Evolutionary conservation across 2,113 vertebrate species (phyloP).

Genomic region (Empidonax traillii): DNA sequence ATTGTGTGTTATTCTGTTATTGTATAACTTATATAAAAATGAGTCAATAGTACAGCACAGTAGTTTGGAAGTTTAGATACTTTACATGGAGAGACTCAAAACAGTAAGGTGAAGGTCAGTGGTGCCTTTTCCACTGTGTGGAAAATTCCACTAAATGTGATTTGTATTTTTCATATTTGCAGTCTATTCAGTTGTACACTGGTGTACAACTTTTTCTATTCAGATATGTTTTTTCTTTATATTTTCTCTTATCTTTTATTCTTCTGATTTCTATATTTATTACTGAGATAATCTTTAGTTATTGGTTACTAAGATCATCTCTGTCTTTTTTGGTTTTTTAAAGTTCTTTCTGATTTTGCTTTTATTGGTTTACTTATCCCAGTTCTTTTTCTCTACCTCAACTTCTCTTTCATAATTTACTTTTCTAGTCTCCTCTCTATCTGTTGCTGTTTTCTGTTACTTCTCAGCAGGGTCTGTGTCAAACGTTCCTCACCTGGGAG

Average conservation of each 20-base stretch:
- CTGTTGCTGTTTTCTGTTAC: slow-evolving; percentile 16
- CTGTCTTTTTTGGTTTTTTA: not conserved
- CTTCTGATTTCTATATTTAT: not conserved
- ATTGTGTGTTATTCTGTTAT: not conserved
- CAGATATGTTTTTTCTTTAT: not conserved
- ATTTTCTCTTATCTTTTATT: not conserved
- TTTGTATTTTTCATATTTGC: not conserved
- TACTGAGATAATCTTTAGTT: not conserved
- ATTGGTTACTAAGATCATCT: not conserved
- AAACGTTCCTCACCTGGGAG: not conserved
- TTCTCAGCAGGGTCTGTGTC: slow-evolving; percentile 40
- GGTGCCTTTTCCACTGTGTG: not conserved
- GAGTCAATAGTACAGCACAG: not conserved
- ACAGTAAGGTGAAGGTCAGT: not conserved
- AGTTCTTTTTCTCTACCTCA: not conserved
- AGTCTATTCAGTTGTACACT: not conserved
- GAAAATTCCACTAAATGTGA: not conserved
- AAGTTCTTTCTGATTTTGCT: not conserved
- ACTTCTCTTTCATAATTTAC: not conserved
- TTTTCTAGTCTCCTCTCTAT: not conserved
- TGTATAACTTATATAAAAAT: not conserved
- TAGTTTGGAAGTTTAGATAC: not conserved
- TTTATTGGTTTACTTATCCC: not conserved
- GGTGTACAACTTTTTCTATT: not conserved
- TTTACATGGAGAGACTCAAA: not conserved